These are phyloP conservation scores for Pempheris klunzingeri DNA, from an alignment of 2,797 vertebrate genomes.

Conservation along the genomic window DNA sequence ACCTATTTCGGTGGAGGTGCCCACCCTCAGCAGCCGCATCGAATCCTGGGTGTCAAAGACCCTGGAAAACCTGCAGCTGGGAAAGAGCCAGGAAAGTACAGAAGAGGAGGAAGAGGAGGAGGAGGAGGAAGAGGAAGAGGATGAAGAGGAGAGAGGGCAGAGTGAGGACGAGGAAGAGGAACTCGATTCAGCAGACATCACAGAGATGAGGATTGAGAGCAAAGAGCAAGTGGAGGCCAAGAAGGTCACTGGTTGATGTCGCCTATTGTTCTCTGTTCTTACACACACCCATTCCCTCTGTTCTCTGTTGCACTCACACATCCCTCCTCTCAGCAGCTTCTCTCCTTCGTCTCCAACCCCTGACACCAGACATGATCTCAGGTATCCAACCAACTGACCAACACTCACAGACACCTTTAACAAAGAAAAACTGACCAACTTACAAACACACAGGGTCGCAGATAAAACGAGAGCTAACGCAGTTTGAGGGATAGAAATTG, in stretches of 20 bases:
- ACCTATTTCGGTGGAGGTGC: conserved; percentile 94
- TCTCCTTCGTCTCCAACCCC: conserved; percentile 73
- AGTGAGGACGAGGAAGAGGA: conserved; percentile 94
- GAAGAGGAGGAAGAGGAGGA: conserved; percentile 91
- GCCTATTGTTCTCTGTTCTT: conserved; percentile 5
- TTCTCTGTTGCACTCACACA: conserved; percentile 34
- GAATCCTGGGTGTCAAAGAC: conserved; percentile 98
- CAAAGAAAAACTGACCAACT: conserved; percentile 48
- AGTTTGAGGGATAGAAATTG: conserved; percentile 11
- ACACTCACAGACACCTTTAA: conserved; percentile 32
- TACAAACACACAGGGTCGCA: conserved; percentile 21
- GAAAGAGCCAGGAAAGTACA: conserved; percentile 90
- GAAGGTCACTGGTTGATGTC: conserved; percentile 73
- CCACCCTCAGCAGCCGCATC: conserved; percentile 94
- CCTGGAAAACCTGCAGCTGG: conserved; percentile 96
- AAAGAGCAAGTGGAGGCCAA: conserved; percentile 79
- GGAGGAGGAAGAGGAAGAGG: conserved; percentile 85
- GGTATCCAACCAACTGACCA: conserved; percentile 85
- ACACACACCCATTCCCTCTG: conserved; percentile 18
- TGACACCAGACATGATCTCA: conserved; percentile 87
- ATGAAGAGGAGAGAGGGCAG: conserved; percentile 84
- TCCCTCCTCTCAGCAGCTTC: conserved; percentile 72
- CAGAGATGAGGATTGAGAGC: conserved; percentile 77
- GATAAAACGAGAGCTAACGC: conserved; percentile 50
- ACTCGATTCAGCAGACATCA: conserved; percentile 84